Conservation (phyloP, 2,113 vertebrate genomes). For the Empidonax traillii region DNA sequence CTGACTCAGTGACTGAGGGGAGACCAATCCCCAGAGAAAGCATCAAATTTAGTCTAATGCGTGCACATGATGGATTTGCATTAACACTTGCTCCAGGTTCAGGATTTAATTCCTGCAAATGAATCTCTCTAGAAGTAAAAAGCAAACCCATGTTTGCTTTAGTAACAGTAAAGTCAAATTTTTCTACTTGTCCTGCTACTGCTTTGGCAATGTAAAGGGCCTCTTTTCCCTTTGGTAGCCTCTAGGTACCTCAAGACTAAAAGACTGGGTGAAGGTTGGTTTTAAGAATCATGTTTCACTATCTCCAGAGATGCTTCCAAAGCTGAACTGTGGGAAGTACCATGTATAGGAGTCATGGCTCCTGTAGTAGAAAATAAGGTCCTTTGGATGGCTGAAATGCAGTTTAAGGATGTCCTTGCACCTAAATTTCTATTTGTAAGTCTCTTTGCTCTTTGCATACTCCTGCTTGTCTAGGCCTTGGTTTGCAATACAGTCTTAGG, state of each 20-base stretch:
- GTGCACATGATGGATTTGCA: not conserved
- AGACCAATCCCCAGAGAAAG: not conserved
- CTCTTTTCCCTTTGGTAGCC: not conserved
- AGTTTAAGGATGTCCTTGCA: not conserved
- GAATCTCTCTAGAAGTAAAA: not conserved
- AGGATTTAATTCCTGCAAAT: not conserved
- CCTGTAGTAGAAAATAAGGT: not conserved
- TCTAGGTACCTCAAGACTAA: not conserved
- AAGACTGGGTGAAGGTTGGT: not conserved
- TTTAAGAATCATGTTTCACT: not conserved
- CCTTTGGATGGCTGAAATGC: not conserved
- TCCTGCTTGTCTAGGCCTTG: not conserved
- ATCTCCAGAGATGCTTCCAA: not conserved
- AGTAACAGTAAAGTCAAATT: not conserved
- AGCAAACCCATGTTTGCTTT: too few species aligned
- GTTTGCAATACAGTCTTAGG: not conserved
- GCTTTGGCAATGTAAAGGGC: not conserved
- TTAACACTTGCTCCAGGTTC: not conserved
- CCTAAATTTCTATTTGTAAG: not conserved
- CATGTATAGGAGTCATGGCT: not conserved
- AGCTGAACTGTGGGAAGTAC: not conserved
- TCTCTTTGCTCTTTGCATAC: not conserved
- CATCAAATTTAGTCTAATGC: not conserved
- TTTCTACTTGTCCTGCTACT: not conserved
- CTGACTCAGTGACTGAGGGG: not conserved